phyloP scores from a whole-genome alignment of 1,140 invertebrate species.

The Lucilia cuprina region DNA sequence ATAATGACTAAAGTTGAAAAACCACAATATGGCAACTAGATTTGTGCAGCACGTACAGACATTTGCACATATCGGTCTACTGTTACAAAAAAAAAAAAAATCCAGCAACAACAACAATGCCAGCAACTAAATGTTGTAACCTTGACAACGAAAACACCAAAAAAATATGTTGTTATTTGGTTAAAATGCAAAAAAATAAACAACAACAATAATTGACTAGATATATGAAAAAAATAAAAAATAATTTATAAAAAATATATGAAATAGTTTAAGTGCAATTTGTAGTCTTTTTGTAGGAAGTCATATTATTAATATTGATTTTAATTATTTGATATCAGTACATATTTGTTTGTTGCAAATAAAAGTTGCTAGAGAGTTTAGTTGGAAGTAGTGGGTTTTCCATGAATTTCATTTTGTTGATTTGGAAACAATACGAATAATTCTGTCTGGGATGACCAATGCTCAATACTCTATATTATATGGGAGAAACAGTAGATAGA shows the following conservation, averaged over 20 bases:
- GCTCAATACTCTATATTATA: too few relatives aligned
- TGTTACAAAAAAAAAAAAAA: not conserved
- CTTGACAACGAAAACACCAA: constrained; percentile 24
- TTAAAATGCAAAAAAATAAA: not conserved
- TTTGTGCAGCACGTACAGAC: not conserved
- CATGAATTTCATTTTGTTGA: too few relatives aligned
- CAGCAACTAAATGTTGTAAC: not conserved
- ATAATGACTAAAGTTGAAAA: constrained; percentile 19
- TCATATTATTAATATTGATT: not conserved
- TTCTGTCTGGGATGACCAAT: too few relatives aligned
- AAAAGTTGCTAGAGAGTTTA: too few relatives aligned
- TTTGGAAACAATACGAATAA: too few relatives aligned
- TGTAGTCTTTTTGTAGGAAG: not conserved
- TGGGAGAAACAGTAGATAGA: too few relatives aligned
- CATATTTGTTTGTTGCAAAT: too few relatives aligned
- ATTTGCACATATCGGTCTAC: not conserved
- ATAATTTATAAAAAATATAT: too few relatives aligned
- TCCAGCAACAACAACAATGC: too few relatives aligned
- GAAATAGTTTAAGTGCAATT: too few relatives aligned
- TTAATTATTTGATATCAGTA: not conserved
- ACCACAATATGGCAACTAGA: constrained; percentile 29
- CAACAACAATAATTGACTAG: not conserved
- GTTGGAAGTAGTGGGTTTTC: not conserved
- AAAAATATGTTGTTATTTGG: not conserved
- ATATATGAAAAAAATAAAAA: not conserved